Base-by-base conservation (phyloP, 2,113 vertebrate genomes). In the Otolemur garnettii region DNA sequence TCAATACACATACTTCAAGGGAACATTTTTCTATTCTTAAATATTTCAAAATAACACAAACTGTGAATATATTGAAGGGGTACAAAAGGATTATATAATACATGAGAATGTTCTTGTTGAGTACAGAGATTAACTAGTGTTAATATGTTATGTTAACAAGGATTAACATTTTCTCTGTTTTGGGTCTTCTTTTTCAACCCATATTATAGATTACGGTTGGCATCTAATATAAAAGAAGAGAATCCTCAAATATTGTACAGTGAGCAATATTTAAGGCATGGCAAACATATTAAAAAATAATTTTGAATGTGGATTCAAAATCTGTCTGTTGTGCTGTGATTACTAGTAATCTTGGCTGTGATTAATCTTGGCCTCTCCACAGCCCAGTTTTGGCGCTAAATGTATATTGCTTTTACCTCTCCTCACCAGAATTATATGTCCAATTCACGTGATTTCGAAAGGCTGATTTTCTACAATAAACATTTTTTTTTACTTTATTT, bases 401-500 rank as follows among this genome's bases (percentile, higher is more conserved):
- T 86, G 0, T n/a, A 7, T 42, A 18, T 13, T 33, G 7, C 7
- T 57, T 82, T 4, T 30, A 75, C 15, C 1, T 28, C 42, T 62
- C 14, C 60, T 90, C 38, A 45, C 1, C 15, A 57, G 7, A 4
- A 1, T 4, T 78, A 5, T 17, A 1, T 8, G 7, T 3, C 14
- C 60, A 45, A 4, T 69, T 78, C 26, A 82, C 4, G 28, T 5
- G 2, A 7, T 71, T 17, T 81, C 42, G 85, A 68, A 79, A 91
- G 8, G 2, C 30, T 91, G 55, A 82, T 10, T 80, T 71, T 71
- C 24, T 33, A 14, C 24, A 30, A 28, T 21, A 5, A 15, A 68
- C 15, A n/a, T 89, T 57, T 79, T 87, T 50, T n/a, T 82, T 50
- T 9, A 50, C 19, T 55, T 91, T 28, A 89, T 75, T 93, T 57